Conservation (phyloP, 2,113 vertebrate genomes). For the Catharus minimus region DNA sequence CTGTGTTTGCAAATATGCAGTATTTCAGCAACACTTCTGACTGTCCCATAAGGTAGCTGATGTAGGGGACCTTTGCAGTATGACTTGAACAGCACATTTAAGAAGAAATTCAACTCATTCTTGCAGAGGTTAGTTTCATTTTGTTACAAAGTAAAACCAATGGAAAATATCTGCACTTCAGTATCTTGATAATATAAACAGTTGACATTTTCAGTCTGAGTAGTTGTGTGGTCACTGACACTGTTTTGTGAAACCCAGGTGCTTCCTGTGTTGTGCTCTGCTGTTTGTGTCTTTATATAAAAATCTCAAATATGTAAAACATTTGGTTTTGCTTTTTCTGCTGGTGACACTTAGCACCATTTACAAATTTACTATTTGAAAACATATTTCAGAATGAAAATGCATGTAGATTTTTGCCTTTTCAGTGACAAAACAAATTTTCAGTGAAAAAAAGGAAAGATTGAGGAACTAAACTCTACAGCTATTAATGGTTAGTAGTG, state of each 20-base stretch:
- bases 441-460: constrained; percentile 8
- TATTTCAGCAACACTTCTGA: background rate
- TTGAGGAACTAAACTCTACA: constrained; percentile 15
- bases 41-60: background rate
- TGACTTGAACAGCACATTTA: background rate
- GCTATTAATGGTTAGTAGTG: background rate
- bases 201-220: background rate
- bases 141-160: background rate
- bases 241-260: background rate
- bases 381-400: constrained; percentile 10
- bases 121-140: background rate
- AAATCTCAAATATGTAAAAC: background rate
- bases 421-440: constrained; percentile 39
- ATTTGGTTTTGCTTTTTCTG: background rate
- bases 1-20: rapidly evolving
- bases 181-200: background rate
- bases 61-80: background rate
- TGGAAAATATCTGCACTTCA: background rate
- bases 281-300: background rate
- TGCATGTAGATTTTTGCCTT: constrained; percentile 29
- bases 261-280: background rate
- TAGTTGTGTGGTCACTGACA: background rate
- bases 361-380: background rate
- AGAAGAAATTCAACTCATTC: background rate
- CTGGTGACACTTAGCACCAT: background rate